Conservation (phyloP, 2,113 vertebrate genomes). For the Ahaetulla prasina region DNA sequence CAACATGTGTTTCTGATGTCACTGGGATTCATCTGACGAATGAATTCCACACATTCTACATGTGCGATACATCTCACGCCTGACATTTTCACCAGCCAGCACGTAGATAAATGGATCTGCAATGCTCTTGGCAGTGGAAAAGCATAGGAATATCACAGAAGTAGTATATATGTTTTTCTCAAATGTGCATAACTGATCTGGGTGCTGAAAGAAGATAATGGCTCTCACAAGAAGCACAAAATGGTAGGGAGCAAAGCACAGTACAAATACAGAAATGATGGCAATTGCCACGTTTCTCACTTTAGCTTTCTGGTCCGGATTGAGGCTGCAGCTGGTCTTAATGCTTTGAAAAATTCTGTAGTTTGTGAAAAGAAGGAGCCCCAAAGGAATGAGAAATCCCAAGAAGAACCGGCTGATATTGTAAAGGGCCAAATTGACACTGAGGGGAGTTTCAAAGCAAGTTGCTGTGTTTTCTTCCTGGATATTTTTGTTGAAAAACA, state of each 20-base stretch:
- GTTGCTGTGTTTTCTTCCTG: accelerated
- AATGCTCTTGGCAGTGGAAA: conserved; percentile 78
- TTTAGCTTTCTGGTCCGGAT: conserved; percentile 64
- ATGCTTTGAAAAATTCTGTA: conserved; percentile 64
- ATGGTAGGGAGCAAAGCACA: conserved; percentile 87
- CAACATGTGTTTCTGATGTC: neutral
- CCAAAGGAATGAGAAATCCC: conserved; percentile 77
- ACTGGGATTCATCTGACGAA: neutral
- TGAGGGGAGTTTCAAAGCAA: conserved; percentile 78
- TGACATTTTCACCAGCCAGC: conserved; percentile 73
- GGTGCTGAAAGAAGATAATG: conserved; percentile 53
- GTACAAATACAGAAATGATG: conserved; percentile 79
- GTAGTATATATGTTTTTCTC: conserved; percentile 64
- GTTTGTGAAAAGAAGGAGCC: conserved; percentile 74
- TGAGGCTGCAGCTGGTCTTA: conserved; percentile 54
- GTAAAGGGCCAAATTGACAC: conserved; percentile 47
- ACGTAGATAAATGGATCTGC: conserved; percentile 84
- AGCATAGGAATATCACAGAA: conserved; percentile 72
- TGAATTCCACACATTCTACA: conserved; percentile 45
- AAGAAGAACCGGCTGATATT: conserved; percentile 68
- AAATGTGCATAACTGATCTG: conserved; percentile 54
- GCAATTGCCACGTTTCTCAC: conserved; percentile 66
- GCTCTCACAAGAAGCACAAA: conserved; percentile 74
- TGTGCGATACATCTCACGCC: conserved; percentile 64
- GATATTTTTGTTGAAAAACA: conserved; percentile 58